Conservation (phyloP, 2,113 vertebrate species). For the Steatornis caripensis region DNA sequence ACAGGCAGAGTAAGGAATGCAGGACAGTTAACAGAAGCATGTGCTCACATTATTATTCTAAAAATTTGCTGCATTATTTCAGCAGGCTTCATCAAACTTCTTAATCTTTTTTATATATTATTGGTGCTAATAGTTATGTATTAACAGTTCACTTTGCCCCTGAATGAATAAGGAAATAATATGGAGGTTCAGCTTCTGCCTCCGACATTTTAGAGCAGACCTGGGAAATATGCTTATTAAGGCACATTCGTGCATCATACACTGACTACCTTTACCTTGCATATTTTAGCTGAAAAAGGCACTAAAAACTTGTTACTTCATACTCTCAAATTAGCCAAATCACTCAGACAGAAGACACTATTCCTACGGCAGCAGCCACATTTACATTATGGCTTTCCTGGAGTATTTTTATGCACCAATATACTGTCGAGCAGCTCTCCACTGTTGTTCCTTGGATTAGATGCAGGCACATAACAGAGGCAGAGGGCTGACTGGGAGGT, state of each 20-base stretch:
- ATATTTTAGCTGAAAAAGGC: background rate
- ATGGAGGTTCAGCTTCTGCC: background rate
- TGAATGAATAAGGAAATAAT: background rate
- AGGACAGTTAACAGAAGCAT: background rate
- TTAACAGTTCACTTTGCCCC: background rate
- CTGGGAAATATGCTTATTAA: background rate
- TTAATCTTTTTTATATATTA: background rate
- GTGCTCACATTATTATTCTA: background rate
- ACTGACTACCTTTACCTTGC: background rate
- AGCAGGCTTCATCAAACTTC: background rate
- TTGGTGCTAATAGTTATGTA: background rate
- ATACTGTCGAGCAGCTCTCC: background rate
- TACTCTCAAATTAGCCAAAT: background rate
- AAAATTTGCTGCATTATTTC: background rate
- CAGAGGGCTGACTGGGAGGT: background rate
- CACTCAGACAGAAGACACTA: background rate
- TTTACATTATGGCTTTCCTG: background rate
- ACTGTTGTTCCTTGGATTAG: background rate
- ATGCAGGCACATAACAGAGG: fast-evolving
- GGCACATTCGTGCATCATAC: background rate
- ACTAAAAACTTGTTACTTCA: background rate
- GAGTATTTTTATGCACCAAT: background rate
- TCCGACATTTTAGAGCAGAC: background rate
- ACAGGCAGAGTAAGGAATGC: background rate
- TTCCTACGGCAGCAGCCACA: background rate